Base-by-base conservation (phyloP, 2,888 invertebrate genomes). In the Gryllus longicercus region DNA sequence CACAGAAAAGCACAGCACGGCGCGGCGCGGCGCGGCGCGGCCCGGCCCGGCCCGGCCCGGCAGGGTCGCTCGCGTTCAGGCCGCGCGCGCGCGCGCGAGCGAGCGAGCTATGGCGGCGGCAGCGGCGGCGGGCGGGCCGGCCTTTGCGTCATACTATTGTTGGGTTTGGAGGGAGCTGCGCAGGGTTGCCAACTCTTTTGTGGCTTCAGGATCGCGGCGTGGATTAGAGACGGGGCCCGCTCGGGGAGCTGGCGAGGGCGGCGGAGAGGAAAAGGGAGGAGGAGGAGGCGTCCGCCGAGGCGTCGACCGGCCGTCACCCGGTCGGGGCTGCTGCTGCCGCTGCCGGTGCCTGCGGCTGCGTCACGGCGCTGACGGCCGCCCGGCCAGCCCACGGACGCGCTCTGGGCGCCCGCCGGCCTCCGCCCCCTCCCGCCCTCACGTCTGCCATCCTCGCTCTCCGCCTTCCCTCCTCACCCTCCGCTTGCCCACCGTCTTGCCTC, bases 71-170 rank as follows among this genome's bases (percentile, higher is more conserved):
- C n/a, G 63, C n/a, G 63, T n/a, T 63, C n/a, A n/a, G 63, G 16
- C 14, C 16, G 14, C 63, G n/a, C 63, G 14, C 63, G 63, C 63
- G 63, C 63, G 63, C 63, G 63, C 63, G 63, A 14, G 63, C 11
- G 12, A 51, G 51, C 63, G 1, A n/a, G 16, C n/a, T 63, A n/a
- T n/a, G 14, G 63, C 63, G 14, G 63, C 14, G 63, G 63, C 63
- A 5, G n/a, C 63, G 63, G 63, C 10, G 14, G n/a, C 63, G 63
- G 63, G 63, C 63, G n/a, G 63, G 16, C 14, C 63, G 63, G 63
- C n/a, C 63, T 63, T 63, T 63, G 63, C 63, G 63, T 63, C 63
- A 63, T n/a, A 63, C 63, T 63, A 63, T 63, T 63, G 63, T 63
- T 63, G 63, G 63, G 14, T 63, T n/a, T 63, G 63, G 63, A 63